A percentile compares a stretch with the other conserved stretches of the same genome.
phyloP scores from a whole-genome alignment of 2,797 vertebrate genomes.

The Steatocranus sp. region DNA sequence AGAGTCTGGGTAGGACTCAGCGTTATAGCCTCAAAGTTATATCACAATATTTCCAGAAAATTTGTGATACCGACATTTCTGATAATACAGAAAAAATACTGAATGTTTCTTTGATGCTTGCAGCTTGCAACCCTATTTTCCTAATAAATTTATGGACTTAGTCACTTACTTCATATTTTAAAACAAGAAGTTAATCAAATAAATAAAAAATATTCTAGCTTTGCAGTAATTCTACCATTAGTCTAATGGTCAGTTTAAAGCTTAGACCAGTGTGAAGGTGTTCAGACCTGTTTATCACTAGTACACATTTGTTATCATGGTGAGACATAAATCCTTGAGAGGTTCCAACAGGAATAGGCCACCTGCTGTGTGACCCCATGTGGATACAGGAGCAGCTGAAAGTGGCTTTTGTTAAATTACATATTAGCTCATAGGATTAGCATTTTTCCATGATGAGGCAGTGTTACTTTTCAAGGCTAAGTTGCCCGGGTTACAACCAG shows the following conservation, averaged over 20 bases:
- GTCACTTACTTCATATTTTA: not conserved
- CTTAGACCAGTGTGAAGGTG: not conserved
- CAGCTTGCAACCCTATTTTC: not conserved
- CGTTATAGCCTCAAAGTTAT: not conserved
- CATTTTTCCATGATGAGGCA: not conserved
- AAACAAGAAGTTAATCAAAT: not conserved
- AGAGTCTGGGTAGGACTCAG: not conserved
- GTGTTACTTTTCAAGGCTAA: not conserved
- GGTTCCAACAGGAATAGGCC: not conserved
- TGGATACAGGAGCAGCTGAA: not conserved
- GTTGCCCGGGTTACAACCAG: not conserved
- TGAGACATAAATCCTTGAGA: not conserved
- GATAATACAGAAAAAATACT: not conserved
- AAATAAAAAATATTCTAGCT: not conserved
- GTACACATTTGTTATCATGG: not conserved
- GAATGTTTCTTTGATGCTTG: not conserved
- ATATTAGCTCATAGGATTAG: not conserved
- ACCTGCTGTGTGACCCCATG: not conserved
- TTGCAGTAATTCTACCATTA: not conserved
- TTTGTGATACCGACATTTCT: rapidly evolving
- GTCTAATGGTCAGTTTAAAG: not conserved
- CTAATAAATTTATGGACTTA: not conserved
- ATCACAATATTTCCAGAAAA: rapidly evolving
- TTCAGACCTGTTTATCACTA: not conserved
- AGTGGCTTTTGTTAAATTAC: not conserved